These are phyloP conservation scores for Catostylus mosaicus DNA, from an alignment of 30 jellyfish, hydroid and myxozoan species.

Conservation along the genomic window DNA sequence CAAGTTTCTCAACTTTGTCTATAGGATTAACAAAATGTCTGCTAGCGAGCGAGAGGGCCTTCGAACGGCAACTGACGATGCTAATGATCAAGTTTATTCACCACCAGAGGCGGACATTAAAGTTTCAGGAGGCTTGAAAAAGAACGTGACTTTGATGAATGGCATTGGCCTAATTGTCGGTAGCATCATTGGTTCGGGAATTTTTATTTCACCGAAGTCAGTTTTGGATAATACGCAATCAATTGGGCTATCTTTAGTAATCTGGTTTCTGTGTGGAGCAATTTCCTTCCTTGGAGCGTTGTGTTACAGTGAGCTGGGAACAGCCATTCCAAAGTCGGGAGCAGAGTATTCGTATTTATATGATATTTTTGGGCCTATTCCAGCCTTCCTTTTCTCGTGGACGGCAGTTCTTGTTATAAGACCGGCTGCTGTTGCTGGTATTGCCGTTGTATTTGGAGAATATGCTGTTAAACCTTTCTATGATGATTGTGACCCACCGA, in stretches of 20 bases:
- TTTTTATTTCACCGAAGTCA: conserved; percentile 75
- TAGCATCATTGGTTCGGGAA: conserved; percentile 87
- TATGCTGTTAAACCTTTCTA: conserved; percentile 77
- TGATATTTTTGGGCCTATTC: conserved; percentile 74
- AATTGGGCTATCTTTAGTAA: conserved; percentile 69
- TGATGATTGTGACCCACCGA: conserved; percentile 80
- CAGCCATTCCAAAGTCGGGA: conserved; percentile 77
- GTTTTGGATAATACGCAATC: conserved; percentile 61
- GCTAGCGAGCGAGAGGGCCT: conserved; percentile 68
- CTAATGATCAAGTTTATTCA: conserved; percentile 48
- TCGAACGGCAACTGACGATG: conserved; percentile 74
- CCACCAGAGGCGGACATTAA: conserved; percentile 67
- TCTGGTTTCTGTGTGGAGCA: conserved; percentile 83
- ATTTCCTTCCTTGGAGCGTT: conserved; percentile 75
- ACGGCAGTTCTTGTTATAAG: conserved; percentile 80
- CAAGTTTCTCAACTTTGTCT: neutral
- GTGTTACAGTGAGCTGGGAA: conserved; percentile 87
- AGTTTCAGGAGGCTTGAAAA: conserved; percentile 61
- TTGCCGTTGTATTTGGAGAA: conserved; percentile 78
- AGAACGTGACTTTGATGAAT: conserved; percentile 63
- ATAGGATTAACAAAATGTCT: conserved; percentile 54
- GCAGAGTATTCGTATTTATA: conserved; percentile 79
- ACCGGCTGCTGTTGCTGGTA: conserved; percentile 90
- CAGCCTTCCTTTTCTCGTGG: conserved; percentile 90
- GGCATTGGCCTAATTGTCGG: conserved; percentile 92